Evolutionary conservation across 2,113 vertebrate genomes (phyloP).

Genomic region (Gnathonemus longibarbis): DNA sequence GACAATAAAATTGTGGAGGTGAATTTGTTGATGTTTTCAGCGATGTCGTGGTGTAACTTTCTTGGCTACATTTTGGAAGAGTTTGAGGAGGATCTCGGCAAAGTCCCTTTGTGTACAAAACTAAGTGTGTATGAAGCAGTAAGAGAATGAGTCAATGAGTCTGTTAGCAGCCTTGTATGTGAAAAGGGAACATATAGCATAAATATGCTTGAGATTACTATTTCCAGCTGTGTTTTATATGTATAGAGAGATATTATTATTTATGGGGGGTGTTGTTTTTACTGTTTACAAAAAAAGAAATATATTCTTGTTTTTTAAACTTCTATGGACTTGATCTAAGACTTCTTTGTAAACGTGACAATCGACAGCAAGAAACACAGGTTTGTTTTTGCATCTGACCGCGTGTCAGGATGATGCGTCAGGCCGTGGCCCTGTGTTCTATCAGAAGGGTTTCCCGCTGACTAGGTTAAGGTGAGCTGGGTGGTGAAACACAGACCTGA

Average conservation of each 20-base stretch:
- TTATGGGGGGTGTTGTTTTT: conserved; percentile 27
- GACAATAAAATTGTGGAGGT: not conserved
- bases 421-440: not conserved
- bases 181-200: not conserved
- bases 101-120: not conserved
- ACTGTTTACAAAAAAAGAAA: conserved; percentile 25
- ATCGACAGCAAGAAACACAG: not conserved
- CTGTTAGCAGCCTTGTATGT: not conserved
- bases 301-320: conserved; percentile 17
- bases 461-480: not conserved
- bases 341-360: not conserved
- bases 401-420: not conserved
- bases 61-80: not conserved
- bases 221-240: conserved; percentile 23
- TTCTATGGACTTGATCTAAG: conserved; percentile 20
- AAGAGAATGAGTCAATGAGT: not conserved
- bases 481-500: not conserved
- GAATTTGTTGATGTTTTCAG: not conserved
- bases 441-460: not conserved
- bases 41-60: not conserved
- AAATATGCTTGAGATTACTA: not conserved
- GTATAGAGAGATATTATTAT: conserved; percentile 35
- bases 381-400: conserved; percentile 1
- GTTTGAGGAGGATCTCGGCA: not conserved
- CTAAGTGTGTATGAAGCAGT: not conserved